These are phyloP conservation scores for Chiridota heheva DNA, from an alignment of 35 echinoderm and acorn worm species.

Conservation along the genomic window DNA sequence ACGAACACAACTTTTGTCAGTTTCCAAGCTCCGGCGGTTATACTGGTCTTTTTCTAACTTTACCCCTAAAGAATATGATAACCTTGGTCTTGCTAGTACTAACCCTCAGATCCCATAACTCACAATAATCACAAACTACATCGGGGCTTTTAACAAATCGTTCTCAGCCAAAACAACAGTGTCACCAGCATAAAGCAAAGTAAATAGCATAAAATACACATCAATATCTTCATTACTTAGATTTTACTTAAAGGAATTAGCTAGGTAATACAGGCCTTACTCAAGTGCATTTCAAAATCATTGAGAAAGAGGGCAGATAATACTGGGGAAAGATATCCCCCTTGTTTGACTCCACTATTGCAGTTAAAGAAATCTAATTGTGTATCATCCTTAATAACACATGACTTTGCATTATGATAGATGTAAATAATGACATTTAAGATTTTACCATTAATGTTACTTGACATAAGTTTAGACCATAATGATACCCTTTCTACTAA, in stretches of 20 bases:
- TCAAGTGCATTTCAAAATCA: slow-evolving; percentile 57
- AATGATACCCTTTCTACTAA: slow-evolving; percentile 43
- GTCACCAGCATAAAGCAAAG: slow-evolving; percentile 33
- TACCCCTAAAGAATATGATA: no score
- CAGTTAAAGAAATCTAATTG: slow-evolving; percentile 51
- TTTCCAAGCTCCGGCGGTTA: no score
- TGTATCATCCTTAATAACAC: slow-evolving; percentile 33
- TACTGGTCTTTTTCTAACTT: not conserved
- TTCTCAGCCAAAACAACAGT: slow-evolving; percentile 12
- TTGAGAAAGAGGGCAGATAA: slow-evolving; percentile 58
- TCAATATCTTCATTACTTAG: slow-evolving; percentile 52
- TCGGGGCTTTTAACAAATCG: not conserved
- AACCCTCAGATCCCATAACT: slow-evolving; percentile 34
- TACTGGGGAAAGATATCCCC: slow-evolving; percentile 53
- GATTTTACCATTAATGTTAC: slow-evolving; percentile 63
- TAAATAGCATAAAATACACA: slow-evolving; percentile 31
- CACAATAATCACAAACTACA: slow-evolving; percentile 10
- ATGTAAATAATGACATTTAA: slow-evolving; percentile 60
- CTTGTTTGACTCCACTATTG: slow-evolving; percentile 62
- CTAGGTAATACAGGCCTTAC: slow-evolving; percentile 12
- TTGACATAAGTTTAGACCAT: slow-evolving; percentile 52
- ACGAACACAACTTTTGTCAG: no score
- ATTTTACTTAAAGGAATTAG: not conserved
- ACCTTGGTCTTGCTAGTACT: not conserved
- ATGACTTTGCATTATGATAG: slow-evolving; percentile 59